A percentile compares a stretch with the other conserved stretches of the same genome.
phyloP scores from a whole-genome alignment of 2,888 invertebrate species.

The Nephrotoma guestfalica region DNA sequence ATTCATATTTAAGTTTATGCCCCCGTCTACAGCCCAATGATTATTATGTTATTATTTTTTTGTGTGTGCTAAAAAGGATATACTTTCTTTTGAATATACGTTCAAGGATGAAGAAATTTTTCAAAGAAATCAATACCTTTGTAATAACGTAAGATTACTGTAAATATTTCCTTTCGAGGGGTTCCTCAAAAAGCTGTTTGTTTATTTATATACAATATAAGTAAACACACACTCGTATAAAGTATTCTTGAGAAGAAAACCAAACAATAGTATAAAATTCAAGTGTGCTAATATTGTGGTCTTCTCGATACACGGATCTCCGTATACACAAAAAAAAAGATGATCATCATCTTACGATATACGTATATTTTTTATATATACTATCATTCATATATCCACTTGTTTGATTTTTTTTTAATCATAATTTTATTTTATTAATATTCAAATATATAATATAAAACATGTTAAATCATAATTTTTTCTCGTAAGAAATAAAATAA shows the following conservation, averaged over 20 bases:
- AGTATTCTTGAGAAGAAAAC: background rate
- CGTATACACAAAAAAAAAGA: background rate
- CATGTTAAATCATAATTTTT: constrained; percentile 4
- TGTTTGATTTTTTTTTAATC: constrained; percentile 8
- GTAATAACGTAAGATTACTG: background rate
- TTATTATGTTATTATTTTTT: background rate
- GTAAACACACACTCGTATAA: background rate
- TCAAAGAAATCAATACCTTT: background rate
- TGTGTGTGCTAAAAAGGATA: background rate
- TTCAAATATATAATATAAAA: background rate
- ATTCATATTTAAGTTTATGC: background rate
- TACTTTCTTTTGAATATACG: background rate
- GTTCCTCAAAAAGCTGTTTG: background rate
- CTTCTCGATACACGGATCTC: background rate
- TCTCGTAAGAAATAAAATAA: constrained; percentile 1
- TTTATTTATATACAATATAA: background rate
- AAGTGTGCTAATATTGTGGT: background rate
- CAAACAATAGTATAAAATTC: background rate
- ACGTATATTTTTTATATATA: background rate
- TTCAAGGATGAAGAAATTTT: background rate
- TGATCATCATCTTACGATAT: background rate
- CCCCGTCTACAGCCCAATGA: background rate
- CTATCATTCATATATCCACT: background rate
- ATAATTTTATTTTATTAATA: background rate
- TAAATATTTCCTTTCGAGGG: background rate